Evolutionary conservation across 2,797 vertebrate species (phyloP).

Genomic region (Mus minutoides): DNA sequence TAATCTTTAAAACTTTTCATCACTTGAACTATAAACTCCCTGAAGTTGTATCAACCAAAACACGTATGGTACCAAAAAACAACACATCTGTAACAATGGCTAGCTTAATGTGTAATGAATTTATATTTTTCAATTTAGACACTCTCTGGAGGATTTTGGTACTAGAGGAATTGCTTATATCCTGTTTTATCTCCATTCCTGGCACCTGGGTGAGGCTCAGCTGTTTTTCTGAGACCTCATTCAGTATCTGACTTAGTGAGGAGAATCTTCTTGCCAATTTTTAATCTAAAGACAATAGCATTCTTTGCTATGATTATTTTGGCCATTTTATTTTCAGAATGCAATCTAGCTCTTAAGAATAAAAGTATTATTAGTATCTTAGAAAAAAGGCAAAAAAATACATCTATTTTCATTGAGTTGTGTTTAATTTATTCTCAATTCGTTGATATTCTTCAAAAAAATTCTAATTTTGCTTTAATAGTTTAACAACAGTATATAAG

Average conservation of each 20-base stretch:
- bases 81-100: background rate
- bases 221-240: background rate
- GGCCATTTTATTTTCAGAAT: background rate
- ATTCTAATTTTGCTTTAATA: background rate
- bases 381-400: background rate
- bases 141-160: background rate
- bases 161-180: background rate
- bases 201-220: background rate
- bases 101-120: background rate
- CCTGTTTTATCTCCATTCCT: background rate
- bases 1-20: background rate
- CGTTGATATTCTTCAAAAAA: background rate
- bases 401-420: background rate
- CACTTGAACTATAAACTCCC: background rate
- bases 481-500: background rate
- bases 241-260: background rate
- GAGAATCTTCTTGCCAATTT: background rate
- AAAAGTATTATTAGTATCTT: conserved; percentile 42
- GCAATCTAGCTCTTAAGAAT: background rate
- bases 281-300: background rate
- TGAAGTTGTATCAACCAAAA: background rate
- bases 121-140: background rate
- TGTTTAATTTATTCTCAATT: background rate
- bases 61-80: background rate
- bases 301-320: background rate